Evolutionary conservation across 2,797 vertebrate genomes (phyloP).

Genomic region (Acanthiza pusilla): DNA sequence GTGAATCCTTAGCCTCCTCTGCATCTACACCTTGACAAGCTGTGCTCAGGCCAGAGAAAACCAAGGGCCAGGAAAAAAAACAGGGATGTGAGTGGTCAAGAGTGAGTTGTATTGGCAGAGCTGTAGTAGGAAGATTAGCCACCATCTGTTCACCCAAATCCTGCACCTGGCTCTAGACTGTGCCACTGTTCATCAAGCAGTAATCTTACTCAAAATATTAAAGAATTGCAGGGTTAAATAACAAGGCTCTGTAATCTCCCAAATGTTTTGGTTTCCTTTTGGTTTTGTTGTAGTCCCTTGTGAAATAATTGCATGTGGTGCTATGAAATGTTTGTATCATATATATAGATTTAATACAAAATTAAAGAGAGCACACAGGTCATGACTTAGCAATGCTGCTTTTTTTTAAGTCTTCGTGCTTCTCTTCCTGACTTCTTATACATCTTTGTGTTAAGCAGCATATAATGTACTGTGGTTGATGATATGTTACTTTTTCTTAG

Average conservation of each 20-base stretch:
- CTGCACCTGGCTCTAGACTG: conserved; percentile 38
- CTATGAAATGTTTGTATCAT: not conserved
- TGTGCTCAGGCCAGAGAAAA: not conserved
- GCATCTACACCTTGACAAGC: not conserved
- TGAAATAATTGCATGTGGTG: not conserved
- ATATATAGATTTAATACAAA: not conserved
- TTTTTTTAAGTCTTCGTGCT: not conserved
- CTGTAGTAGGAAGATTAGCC: conserved; percentile 42
- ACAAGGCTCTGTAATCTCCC: not conserved
- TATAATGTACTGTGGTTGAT: not conserved
- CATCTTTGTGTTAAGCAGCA: not conserved
- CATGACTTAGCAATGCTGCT: not conserved
- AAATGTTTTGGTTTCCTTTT: not conserved
- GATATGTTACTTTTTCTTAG: not conserved
- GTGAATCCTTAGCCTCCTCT: not conserved
- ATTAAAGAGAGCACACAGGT: not conserved
- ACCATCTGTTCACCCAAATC: conserved; percentile 52
- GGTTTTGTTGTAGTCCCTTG: not conserved
- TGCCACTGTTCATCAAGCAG: not conserved
- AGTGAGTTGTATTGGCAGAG: conserved; percentile 38
- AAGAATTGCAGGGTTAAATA: not conserved
- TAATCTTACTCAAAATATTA: not conserved
- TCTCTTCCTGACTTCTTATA: not conserved
- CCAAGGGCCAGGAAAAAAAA: not conserved
- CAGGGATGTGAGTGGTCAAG: conserved; percentile 1